These are phyloP conservation scores for Eulithis prunata DNA, from an alignment of 2,888 invertebrate genomes.

Conservation along the genomic window DNA sequence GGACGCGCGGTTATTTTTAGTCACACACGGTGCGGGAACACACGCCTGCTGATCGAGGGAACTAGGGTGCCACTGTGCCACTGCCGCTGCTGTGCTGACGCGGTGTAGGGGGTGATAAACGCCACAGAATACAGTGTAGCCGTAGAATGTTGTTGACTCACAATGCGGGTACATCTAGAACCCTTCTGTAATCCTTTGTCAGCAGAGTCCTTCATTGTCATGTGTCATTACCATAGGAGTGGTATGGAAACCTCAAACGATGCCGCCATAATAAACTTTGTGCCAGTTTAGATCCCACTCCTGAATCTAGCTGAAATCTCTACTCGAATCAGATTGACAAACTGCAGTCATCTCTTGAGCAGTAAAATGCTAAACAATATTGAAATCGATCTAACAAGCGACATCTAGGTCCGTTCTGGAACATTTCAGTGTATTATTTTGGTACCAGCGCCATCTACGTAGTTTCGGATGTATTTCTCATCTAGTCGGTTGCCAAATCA, in stretches of 20 bases:
- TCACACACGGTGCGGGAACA: slow-evolving; percentile 63
- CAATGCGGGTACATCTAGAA: slow-evolving; percentile 9
- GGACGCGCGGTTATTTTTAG: slow-evolving; percentile 79
- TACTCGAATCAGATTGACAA: too few species aligned
- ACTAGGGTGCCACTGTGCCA: slow-evolving; percentile 33
- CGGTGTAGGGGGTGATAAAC: slow-evolving; percentile 20
- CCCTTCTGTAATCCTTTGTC: background rate
- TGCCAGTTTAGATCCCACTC: too few species aligned
- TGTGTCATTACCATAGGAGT: too few species aligned
- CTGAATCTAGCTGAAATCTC: too few species aligned
- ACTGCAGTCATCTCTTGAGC: too few species aligned
- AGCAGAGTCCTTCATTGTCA: background rate
- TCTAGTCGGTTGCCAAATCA: slow-evolving; percentile 10
- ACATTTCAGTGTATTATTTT: background rate
- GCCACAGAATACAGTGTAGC: slow-evolving; percentile 12
- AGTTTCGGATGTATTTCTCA: slow-evolving; percentile 3
- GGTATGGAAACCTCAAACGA: too few species aligned
- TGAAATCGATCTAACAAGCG: slow-evolving; percentile 27
- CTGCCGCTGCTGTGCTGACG: slow-evolving; percentile 8
- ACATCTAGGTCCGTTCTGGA: slow-evolving; percentile 39
- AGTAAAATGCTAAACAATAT: background rate
- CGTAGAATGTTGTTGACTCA: slow-evolving; percentile 14
- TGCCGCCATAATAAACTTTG: too few species aligned
- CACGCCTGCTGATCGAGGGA: slow-evolving; percentile 36
- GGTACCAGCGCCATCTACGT: slow-evolving; percentile 20